phyloP scores from a whole-genome alignment of 2,888 invertebrate genomes.

The Dryomyza anilis region DNA sequence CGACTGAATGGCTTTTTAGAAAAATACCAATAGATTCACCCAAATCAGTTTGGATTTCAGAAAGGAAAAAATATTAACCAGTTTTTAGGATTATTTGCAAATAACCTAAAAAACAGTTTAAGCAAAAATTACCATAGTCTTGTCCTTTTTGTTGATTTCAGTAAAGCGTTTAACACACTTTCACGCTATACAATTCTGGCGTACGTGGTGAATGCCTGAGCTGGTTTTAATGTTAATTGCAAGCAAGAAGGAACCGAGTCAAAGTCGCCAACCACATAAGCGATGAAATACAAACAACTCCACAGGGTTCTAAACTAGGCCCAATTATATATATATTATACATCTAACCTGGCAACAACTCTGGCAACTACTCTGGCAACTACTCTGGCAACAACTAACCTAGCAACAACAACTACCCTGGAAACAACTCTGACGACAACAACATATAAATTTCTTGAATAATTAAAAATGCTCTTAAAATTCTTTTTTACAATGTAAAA shows the following conservation, averaged over 20 bases:
- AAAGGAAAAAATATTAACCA: slow-evolving; percentile 22
- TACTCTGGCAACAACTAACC: background rate
- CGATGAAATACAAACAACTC: background rate
- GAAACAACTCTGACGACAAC: background rate
- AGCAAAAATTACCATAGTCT: too few species aligned
- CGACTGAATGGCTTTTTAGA: background rate
- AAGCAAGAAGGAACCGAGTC: background rate
- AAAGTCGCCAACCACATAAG: background rate
- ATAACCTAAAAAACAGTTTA: too few species aligned
- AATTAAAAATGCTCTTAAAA: too few species aligned
- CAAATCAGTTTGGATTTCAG: slow-evolving; percentile 12
- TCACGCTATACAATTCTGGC: slow-evolving; percentile 11
- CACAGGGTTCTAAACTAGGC: slow-evolving; percentile 3
- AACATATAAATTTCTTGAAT: too few species aligned
- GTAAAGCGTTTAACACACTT: slow-evolving; percentile 13
- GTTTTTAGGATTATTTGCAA: slow-evolving; percentile 1
- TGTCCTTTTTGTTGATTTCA: slow-evolving; percentile 18
- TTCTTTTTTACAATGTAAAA: background rate
- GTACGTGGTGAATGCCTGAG: too few species aligned
- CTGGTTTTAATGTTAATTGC: background rate
- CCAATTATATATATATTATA: background rate
- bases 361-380: too few species aligned
- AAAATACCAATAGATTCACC: background rate
- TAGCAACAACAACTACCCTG: background rate
- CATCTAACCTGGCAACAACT: too few species aligned